Conservation (phyloP, 2,797 vertebrate genomes). For the Coregonus suidteri region DNA sequence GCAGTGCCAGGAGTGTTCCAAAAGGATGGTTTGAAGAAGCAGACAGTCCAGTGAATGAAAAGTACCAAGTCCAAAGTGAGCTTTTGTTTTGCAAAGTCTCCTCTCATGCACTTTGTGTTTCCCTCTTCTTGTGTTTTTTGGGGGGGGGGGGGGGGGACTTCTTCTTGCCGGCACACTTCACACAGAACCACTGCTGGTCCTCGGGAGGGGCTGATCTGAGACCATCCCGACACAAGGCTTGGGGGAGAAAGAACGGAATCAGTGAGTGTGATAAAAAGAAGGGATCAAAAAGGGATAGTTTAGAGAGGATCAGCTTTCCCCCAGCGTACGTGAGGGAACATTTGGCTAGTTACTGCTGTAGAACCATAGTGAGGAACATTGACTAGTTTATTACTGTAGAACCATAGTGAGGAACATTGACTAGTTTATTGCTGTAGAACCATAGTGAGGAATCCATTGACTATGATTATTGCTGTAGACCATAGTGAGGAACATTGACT, state of each 20-base stretch:
- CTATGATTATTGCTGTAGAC: too few species aligned
- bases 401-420: too few species aligned
- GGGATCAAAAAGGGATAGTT: neutral
- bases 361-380: too few species aligned
- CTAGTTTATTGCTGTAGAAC: too few species aligned
- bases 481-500: too few species aligned
- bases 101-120: constrained; percentile 95
- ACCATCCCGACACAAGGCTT: constrained; percentile 93
- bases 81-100: constrained; percentile 74
- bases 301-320: neutral
- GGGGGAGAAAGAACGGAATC: constrained; percentile 5
- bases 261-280: neutral
- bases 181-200: constrained; percentile 93
- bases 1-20: too few species aligned
- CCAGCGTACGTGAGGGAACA: too few species aligned
- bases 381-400: too few species aligned
- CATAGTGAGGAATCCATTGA: too few species aligned
- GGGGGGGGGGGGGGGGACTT: too few species aligned
- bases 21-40: constrained; percentile 56
- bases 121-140: constrained; percentile 98
- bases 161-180: constrained; percentile 93
- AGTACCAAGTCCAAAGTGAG: constrained; percentile 49
- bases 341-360: too few species aligned
- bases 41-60: constrained; percentile 43
- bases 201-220: constrained; percentile 88